Conservation (phyloP, 2,113 vertebrate genomes). For the Puffinus mauretanicus region DNA sequence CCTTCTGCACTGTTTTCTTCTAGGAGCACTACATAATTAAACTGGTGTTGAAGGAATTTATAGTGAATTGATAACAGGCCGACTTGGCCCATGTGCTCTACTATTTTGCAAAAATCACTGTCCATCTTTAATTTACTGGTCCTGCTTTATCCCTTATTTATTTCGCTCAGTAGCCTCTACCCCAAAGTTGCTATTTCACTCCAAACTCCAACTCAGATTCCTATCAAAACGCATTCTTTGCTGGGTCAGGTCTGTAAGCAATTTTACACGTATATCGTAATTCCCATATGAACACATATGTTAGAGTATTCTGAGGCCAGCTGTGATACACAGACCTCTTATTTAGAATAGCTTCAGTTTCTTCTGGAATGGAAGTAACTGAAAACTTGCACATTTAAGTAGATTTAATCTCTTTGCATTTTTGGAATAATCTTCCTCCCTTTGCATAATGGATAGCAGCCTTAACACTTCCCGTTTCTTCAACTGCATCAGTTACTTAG, state of each 20-base stretch:
- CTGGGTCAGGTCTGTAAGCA: not conserved
- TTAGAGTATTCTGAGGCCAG: not conserved
- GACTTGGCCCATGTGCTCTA: not conserved
- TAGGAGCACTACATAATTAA: not conserved
- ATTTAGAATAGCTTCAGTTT: not conserved
- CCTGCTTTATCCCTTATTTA: not conserved
- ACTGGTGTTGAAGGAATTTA: not conserved
- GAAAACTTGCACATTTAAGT: not conserved
- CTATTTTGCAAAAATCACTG: not conserved
- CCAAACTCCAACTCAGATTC: not conserved
- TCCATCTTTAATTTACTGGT: not conserved
- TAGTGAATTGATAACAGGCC: not conserved
- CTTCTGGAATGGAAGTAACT: not conserved
- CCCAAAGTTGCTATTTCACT: not conserved
- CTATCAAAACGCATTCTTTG: not conserved
- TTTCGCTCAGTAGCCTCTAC: not conserved
- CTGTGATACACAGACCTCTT: not conserved
- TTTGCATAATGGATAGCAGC: not conserved
- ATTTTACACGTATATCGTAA: not conserved
- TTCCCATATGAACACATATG: not conserved
- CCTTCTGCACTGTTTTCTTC: not conserved
- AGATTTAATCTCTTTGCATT: not conserved
- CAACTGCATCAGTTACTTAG: not conserved
- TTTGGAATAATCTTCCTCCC: not conserved
- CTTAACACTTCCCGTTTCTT: not conserved